Evolutionary conservation across 2,888 invertebrate genomes (phyloP).

Genomic region (Drosophila melanosoma): DNA sequence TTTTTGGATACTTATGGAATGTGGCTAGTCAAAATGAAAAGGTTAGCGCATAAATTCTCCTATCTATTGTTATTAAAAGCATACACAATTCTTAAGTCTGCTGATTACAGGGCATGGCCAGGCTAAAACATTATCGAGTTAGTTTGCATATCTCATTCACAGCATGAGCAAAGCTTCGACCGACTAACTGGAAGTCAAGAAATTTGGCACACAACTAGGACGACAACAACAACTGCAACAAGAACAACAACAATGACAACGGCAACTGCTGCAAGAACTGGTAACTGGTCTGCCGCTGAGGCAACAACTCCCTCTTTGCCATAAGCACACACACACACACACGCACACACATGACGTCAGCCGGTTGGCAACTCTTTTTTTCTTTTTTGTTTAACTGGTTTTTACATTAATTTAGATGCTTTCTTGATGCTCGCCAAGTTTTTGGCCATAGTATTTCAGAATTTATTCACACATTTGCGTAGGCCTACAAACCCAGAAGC

Average conservation of each 20-base stretch:
- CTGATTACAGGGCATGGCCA: slow-evolving; percentile 39
- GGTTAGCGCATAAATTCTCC: background rate
- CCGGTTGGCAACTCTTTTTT: slow-evolving; percentile 45
- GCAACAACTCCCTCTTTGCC: slow-evolving; percentile 44
- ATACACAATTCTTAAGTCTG: slow-evolving; percentile 18
- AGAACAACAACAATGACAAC: slow-evolving; percentile 31
- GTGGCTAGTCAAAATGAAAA: background rate
- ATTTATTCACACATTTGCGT: slow-evolving; percentile 70
- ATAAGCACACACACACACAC: slow-evolving; percentile 8
- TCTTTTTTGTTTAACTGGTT: slow-evolving; percentile 64
- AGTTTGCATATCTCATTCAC: slow-evolving; percentile 36
- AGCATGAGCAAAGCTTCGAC: slow-evolving; percentile 35
- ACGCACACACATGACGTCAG: slow-evolving; percentile 68
- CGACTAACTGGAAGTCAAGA: slow-evolving; percentile 68
- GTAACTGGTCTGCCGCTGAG: slow-evolving; percentile 66
- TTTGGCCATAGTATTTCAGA: slow-evolving; percentile 19
- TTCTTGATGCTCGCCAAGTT: slow-evolving; percentile 68
- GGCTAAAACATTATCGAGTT: slow-evolving; percentile 16
- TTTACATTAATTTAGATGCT: slow-evolving; percentile 74
- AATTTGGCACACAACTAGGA: slow-evolving; percentile 76
- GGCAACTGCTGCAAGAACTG: slow-evolving; percentile 68
- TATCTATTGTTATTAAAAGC: background rate
- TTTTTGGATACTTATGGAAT: background rate
- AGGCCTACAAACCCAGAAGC: slow-evolving; percentile 82
- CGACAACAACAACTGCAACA: slow-evolving; percentile 46